Evolutionary conservation across 2,888 invertebrate species (phyloP).

Genomic region (Prenolepis imparis): DNA sequence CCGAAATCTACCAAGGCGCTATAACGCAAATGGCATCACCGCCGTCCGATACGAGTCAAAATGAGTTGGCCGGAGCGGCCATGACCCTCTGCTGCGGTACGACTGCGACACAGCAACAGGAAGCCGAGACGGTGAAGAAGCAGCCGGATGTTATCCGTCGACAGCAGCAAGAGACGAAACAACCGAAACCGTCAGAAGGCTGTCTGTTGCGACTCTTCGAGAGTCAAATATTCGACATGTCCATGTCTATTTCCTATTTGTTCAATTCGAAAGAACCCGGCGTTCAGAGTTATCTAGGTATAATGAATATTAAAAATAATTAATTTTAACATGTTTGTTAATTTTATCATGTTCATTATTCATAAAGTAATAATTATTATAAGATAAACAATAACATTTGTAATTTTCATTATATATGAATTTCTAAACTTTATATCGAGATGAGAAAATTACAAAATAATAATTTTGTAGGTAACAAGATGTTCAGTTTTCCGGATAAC

Average conservation of each 20-base stretch:
- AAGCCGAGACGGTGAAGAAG: constrained; percentile 72
- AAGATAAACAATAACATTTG: background rate
- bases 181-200: constrained; percentile 88
- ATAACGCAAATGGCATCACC: constrained; percentile 69
- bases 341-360: background rate
- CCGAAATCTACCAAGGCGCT: constrained; percentile 37
- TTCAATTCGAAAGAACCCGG: constrained; percentile 99
- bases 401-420: background rate
- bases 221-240: constrained; percentile 98
- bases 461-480: constrained; percentile 91
- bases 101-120: constrained; percentile 72
- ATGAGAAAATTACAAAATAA: background rate
- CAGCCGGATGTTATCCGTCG: constrained; percentile 83
- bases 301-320: background rate
- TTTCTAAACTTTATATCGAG: background rate
- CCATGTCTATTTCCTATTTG: constrained; percentile 99
- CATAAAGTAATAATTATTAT: background rate
- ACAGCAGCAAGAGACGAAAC: constrained; percentile 82
- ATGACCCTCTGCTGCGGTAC: constrained; percentile 85
- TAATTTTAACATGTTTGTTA: background rate
- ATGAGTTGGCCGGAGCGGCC: constrained; percentile 83
- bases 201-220: constrained; percentile 96
- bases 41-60: constrained; percentile 72
- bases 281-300: constrained; percentile 97
- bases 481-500: constrained; percentile 96